Percentiles rank a stretch among this genome's conserved stretches.
These are phyloP conservation scores for Sebastes schlegelii DNA, from an alignment of 2,113 vertebrate species.

Conservation along the genomic window DNA sequence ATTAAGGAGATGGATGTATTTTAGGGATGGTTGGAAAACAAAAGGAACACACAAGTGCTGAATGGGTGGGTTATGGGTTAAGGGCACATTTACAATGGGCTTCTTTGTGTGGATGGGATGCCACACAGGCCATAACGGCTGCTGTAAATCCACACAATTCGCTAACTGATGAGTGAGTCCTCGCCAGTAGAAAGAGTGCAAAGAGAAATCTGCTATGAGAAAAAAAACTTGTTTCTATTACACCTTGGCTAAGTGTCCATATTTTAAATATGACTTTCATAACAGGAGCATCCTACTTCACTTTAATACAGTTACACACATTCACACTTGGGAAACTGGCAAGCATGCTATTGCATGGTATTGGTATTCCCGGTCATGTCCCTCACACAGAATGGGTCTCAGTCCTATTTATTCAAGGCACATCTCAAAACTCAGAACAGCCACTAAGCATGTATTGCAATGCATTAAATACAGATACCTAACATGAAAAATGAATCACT, in stretches of 20 bases:
- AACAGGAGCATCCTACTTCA: slow-evolving; percentile 14
- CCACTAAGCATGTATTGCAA: slow-evolving; percentile 74
- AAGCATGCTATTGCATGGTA: slow-evolving; percentile 28
- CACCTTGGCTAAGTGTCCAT: not conserved
- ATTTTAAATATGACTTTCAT: slow-evolving; percentile 1
- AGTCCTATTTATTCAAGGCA: slow-evolving; percentile 80
- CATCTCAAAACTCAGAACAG: slow-evolving; percentile 77
- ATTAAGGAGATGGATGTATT: slow-evolving; percentile 81
- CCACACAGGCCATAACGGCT: slow-evolving; percentile 52
- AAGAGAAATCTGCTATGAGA: not conserved
- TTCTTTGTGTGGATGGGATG: slow-evolving; percentile 69
- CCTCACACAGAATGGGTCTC: slow-evolving; percentile 58
- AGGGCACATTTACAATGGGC: slow-evolving; percentile 73
- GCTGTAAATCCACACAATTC: slow-evolving; percentile 58
- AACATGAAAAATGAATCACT: slow-evolving; percentile 64
- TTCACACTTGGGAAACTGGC: slow-evolving; percentile 11
- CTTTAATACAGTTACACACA: slow-evolving; percentile 44
- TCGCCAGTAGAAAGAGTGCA: slow-evolving; percentile 1
- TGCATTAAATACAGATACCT: slow-evolving; percentile 72
- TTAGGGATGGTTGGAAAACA: slow-evolving; percentile 77
- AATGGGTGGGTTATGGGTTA: slow-evolving; percentile 76
- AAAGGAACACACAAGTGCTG: slow-evolving; percentile 75
- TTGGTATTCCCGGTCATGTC: slow-evolving; percentile 85
- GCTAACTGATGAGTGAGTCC: slow-evolving; percentile 45
- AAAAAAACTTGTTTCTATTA: not conserved